Evolutionary conservation across 2,113 vertebrate genomes (phyloP), one percentile per base, ranked within the genome.

Genomic region (Vanacampus margaritifer): DNA sequence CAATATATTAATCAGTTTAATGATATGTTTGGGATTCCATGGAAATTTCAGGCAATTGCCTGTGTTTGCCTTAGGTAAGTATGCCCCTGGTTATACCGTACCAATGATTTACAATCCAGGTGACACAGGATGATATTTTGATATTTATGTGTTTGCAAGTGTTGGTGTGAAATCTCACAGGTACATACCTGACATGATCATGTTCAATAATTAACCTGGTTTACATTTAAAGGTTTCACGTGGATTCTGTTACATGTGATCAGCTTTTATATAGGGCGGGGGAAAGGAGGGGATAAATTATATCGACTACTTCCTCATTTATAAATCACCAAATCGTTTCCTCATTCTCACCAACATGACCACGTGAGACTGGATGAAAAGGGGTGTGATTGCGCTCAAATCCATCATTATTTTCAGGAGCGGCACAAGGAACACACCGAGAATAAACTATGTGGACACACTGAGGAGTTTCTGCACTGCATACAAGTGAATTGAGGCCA

Each of bases 261-360:
- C 5, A 23, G 23, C 24, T 19, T 13, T 53, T 53, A 12, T 24
- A 12, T 9, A n/a, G 12, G 24, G 12, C 12, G 43, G 43, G 26
- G 17, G 16, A 17, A 6, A 2, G 23, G 24, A 43, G 24, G 45
- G 57, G 14, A 37, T 67, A 12, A 53, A 53, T 48, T 62, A 1
- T 1, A 24, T 56, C 0, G 60, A 35, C 63, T 65, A 69, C 80
- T 86, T 85, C 81, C 80, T 69, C 57, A 39, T 74, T 74, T 28
- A 26, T 73, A 80, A 85, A 81, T 79, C 59, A 78, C 45, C 56
- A 32, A 6, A 61, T 41, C 3, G 3, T 73, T 89, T 89, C 85
- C 84, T 82, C 64, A 69, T 85, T 85, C 72, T 53, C 58, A 13
- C 58, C 36, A n/a, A 10, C 26, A 11, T 56, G 59, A 5, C 56